phyloP scores from a whole-genome alignment of 2,113 vertebrate genomes.

The Apodemus sylvaticus region DNA sequence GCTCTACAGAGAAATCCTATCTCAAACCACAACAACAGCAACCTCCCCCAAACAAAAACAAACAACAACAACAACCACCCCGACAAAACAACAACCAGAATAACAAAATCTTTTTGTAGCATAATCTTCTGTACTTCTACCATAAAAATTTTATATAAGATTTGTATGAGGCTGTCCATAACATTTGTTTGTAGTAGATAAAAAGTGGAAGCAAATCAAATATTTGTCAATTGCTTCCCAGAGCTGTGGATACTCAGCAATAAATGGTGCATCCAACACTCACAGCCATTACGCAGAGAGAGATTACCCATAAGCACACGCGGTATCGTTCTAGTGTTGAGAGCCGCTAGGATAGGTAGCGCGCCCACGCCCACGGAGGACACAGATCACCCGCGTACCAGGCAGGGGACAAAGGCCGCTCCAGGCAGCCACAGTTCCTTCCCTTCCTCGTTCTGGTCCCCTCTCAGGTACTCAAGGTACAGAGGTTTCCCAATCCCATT shows the following conservation, averaged over 20 bases:
- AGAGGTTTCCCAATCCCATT: not conserved
- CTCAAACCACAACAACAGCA: not conserved
- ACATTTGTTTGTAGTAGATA: not conserved
- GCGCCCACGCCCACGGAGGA: not conserved
- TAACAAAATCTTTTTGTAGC: not conserved
- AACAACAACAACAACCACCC: too few species aligned
- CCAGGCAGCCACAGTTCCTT: not conserved
- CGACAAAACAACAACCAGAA: not conserved
- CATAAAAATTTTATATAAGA: not conserved
- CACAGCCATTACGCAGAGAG: not conserved
- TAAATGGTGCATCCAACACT: not conserved
- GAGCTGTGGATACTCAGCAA: not conserved
- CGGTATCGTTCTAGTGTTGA: not conserved
- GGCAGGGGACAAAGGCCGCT: not conserved
- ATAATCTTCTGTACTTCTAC: not conserved
- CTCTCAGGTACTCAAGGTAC: not conserved
- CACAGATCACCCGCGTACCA: not conserved
- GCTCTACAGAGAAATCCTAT: not conserved
- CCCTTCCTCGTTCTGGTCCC: not conserved
- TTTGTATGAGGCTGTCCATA: too few species aligned
- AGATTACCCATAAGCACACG: not conserved
- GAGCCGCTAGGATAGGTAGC: not conserved
- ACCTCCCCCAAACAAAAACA: not conserved
- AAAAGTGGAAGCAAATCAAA: constrained; percentile 30
- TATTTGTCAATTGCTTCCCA: not conserved